Evolutionary conservation across 2,888 invertebrate species (phyloP).

Genomic region (Calameuta pallipes): DNA sequence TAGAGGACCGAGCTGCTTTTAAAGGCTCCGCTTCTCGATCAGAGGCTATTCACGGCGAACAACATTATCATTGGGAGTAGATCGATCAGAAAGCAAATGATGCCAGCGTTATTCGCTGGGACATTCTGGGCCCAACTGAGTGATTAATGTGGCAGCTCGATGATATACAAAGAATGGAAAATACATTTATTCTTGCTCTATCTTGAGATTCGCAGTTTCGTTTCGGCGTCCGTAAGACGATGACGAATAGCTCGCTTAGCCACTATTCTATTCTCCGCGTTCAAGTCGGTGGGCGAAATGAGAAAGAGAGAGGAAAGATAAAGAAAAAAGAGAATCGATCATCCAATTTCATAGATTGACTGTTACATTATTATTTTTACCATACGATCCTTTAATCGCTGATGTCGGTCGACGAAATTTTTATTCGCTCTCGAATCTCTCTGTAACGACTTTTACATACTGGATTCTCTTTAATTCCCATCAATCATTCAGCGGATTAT

Average conservation of each 20-base stretch:
- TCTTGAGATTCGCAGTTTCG: not conserved
- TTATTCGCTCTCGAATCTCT: not conserved
- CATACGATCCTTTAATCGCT: not conserved
- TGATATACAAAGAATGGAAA: conserved; percentile 30
- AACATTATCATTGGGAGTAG: conserved; percentile 10
- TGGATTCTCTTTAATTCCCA: not conserved
- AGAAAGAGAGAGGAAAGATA: not conserved
- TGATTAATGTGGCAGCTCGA: conserved; percentile 44
- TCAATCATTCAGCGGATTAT: not conserved
- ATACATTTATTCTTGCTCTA: not conserved
- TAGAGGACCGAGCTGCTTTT: not conserved
- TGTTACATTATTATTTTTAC: not conserved
- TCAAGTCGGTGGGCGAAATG: not conserved
- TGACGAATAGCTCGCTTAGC: not conserved
- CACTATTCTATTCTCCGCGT: not conserved
- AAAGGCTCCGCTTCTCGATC: not conserved
- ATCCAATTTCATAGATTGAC: not conserved
- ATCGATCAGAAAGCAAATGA: conserved; percentile 13
- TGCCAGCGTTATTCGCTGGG: conserved; percentile 10
- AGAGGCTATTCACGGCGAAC: not conserved
- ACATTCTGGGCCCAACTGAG: conserved; percentile 18
- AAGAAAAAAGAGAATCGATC: not conserved
- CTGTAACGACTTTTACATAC: not conserved
- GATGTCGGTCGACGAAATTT: not conserved
- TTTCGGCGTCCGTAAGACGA: not conserved